Percentiles rank a stretch among this genome's conserved stretches.
phyloP scores from a whole-genome alignment of 2,113 vertebrate species.

The Thalassoma bifasciatum region DNA sequence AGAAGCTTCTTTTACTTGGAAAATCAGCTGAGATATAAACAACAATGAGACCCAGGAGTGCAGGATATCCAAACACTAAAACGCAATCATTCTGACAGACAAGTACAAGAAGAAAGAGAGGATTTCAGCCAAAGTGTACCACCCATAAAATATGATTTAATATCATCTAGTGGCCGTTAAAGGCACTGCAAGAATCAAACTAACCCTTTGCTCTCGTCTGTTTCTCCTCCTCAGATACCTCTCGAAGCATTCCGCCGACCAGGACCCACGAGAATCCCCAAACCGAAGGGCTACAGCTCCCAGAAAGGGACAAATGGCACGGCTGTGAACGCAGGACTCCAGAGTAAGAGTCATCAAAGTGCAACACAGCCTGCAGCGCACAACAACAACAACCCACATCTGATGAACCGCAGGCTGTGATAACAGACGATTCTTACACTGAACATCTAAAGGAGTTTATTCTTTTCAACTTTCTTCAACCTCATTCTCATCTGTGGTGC shows the following conservation, averaged over 20 bases:
- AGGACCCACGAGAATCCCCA: slow-evolving; percentile 89
- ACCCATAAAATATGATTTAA: slow-evolving; percentile 23
- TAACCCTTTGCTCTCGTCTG: background rate
- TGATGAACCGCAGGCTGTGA: slow-evolving; percentile 68
- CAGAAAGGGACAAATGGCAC: slow-evolving; percentile 78
- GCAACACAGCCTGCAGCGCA: slow-evolving; percentile 32
- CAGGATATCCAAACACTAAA: background rate
- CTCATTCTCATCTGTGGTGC: slow-evolving; percentile 36
- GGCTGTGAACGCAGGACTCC: slow-evolving; percentile 37
- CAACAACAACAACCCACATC: slow-evolving; percentile 73
- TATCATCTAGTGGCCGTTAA: slow-evolving; percentile 65
- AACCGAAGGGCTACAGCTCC: slow-evolving; percentile 84
- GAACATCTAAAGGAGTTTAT: background rate
- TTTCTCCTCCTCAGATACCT: slow-evolving; percentile 84
- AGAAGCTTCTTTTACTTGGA: too few species aligned
- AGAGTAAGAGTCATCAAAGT: slow-evolving; percentile 39
- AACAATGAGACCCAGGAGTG: too few species aligned
- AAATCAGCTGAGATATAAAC: too few species aligned
- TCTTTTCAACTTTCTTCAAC: background rate
- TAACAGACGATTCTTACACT: background rate
- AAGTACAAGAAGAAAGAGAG: too few species aligned
- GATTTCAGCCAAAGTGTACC: too few species aligned
- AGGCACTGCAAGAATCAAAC: slow-evolving; percentile 28
- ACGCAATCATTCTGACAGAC: background rate
- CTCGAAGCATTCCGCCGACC: slow-evolving; percentile 83